These are phyloP conservation scores for Ceraclea dissimilis DNA, from an alignment of 2,888 invertebrate genomes.

Conservation along the genomic window DNA sequence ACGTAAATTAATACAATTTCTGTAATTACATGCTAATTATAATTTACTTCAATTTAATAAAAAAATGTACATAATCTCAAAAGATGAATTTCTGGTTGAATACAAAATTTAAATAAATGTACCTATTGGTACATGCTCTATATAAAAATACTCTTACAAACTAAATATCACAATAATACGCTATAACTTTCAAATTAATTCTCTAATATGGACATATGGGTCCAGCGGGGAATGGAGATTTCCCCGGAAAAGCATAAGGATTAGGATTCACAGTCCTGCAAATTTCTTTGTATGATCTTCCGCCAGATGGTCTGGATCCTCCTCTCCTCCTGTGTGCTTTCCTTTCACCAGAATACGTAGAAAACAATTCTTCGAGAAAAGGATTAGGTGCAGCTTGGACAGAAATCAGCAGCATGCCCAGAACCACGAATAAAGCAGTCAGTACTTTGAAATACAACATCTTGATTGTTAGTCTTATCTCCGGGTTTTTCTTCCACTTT, in stretches of 20 bases:
- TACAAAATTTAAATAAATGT: not conserved
- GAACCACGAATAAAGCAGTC: not conserved
- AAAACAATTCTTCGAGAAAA: constrained; percentile 46
- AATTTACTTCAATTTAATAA: too few relatives aligned
- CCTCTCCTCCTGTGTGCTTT: constrained; percentile 31
- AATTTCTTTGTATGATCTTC: constrained; percentile 59
- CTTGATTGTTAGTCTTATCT: too few relatives aligned
- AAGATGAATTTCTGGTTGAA: too few relatives aligned
- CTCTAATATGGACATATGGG: constrained; percentile 43
- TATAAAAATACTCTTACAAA: not conserved
- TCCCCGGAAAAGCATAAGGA: constrained; percentile 51
- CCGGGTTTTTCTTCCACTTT: too few relatives aligned
- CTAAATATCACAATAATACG: too few relatives aligned
- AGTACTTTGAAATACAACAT: not conserved
- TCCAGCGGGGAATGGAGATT: constrained; percentile 47
- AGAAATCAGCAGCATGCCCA: constrained; percentile 6
- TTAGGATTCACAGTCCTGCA: constrained; percentile 60
- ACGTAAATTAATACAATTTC: too few relatives aligned
- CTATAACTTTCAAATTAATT: too few relatives aligned
- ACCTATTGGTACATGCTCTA: not conserved
- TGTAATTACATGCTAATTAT: too few relatives aligned
- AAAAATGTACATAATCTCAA: too few relatives aligned
- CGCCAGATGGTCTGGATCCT: constrained; percentile 33
- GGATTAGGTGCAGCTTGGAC: constrained; percentile 31
- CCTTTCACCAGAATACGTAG: constrained; percentile 6